Conservation (phyloP, 2,113 vertebrate genomes). For the Phalacrocorax brasilianus region DNA sequence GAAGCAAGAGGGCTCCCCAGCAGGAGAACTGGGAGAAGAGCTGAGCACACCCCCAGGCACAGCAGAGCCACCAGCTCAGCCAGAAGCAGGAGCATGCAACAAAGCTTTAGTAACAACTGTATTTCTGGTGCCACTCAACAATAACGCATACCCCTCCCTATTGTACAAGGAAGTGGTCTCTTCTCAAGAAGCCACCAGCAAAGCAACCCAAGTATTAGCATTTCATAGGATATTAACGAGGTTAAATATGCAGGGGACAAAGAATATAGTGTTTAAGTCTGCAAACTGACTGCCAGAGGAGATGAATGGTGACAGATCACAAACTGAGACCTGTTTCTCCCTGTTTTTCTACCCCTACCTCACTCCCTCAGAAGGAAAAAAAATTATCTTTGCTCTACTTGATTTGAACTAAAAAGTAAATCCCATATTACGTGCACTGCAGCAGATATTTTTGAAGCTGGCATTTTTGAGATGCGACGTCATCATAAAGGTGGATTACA, state of each 20-base stretch:
- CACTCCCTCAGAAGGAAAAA: background rate
- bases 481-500: conserved; percentile 31
- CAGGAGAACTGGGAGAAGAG: background rate
- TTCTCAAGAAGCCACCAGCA: background rate
- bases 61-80: background rate
- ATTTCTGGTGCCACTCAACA: background rate
- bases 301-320: background rate
- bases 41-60: rapidly evolving
- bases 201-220: background rate
- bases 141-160: background rate
- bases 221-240: background rate
- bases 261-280: background rate
- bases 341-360: background rate
- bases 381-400: background rate
- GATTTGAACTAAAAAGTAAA: background rate
- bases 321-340: background rate
- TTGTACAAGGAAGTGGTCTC: background rate
- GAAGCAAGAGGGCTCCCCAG: background rate
- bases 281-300: background rate
- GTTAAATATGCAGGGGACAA: background rate
- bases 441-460: conserved; percentile 6
- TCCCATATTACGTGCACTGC: background rate
- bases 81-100: background rate
- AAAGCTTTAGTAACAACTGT: background rate
- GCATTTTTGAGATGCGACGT: conserved; percentile 30